Percentiles rank a stretch among this genome's conserved stretches.
Evolutionary conservation across 1,140 invertebrate species (phyloP).

Genomic region (Matsumurasca onukii): DNA sequence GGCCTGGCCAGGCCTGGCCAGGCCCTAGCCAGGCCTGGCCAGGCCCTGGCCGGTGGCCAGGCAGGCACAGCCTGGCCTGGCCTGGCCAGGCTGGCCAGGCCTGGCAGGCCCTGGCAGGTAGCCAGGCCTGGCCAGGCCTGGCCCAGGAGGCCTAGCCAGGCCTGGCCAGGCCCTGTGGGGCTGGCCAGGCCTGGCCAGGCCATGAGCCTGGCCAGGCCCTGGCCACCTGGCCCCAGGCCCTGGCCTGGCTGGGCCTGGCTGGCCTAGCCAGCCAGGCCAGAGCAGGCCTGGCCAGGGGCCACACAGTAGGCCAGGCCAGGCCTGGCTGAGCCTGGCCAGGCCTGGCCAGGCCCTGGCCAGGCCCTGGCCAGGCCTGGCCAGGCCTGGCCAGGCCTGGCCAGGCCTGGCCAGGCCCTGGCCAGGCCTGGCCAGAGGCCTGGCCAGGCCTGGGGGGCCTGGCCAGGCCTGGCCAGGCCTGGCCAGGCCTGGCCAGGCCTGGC

Average conservation of each 20-base stretch:
- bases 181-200: conserved; percentile 20
- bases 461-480: conserved; percentile 1
- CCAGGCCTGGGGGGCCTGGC: conserved; percentile 3
- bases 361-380: neutral
- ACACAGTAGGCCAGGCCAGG: too few relatives aligned
- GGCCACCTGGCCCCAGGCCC: neutral
- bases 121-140: conserved; percentile 3
- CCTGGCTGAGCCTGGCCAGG: conserved; percentile 4
- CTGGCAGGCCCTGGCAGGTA: neutral
- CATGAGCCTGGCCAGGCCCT: conserved; percentile 17
- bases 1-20: neutral
- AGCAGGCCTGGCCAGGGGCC: conserved; percentile 11
- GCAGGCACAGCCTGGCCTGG: neutral
- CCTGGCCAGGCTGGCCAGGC: conserved; percentile 3
- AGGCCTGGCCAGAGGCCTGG: conserved; percentile 12
- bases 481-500: conserved; percentile 4
- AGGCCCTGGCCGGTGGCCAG: neutral
- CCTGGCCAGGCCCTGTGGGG: conserved; percentile 7
- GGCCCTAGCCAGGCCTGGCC: neutral
- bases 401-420: neutral
- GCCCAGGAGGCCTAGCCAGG: neutral
- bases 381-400: neutral
- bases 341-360: conserved; percentile 3
- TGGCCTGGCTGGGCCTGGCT: neutral
- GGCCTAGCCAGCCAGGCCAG: neutral